A percentile compares a stretch with the other conserved stretches of the same genome.
Conservation (phyloP, 2,797 vertebrate genomes). For the Lepilemur septentrionalis region DNA sequence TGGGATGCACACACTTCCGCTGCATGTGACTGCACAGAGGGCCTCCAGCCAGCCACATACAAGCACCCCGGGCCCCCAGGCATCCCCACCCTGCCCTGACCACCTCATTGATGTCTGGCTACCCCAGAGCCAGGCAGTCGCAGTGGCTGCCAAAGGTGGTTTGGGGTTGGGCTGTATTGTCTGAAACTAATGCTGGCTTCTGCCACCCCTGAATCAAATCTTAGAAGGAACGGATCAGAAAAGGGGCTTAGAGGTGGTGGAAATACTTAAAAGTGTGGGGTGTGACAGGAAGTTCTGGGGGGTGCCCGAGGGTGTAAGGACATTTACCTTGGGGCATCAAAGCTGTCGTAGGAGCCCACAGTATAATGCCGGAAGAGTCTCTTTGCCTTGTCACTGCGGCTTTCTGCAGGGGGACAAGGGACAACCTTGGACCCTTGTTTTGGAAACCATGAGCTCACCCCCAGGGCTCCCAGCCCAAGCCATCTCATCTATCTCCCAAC, state of each 20-base stretch:
- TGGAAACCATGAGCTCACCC: background rate
- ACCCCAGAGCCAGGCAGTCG: background rate
- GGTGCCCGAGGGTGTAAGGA: conserved; percentile 76
- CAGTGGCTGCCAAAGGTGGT: background rate
- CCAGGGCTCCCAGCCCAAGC: conserved; percentile 60
- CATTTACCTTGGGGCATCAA: conserved; percentile 92
- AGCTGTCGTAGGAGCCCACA: conserved; percentile 96
- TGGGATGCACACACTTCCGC: background rate
- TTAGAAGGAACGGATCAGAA: background rate
- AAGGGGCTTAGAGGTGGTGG: conserved; percentile 64
- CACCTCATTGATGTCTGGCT: background rate
- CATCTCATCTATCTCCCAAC: conserved; percentile 18
- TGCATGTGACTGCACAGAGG: background rate
- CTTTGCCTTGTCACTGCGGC: conserved; percentile 90
- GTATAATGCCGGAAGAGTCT: conserved; percentile 95
- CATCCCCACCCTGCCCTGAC: background rate
- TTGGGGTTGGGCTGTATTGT: background rate
- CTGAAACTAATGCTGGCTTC: background rate
- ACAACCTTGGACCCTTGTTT: background rate
- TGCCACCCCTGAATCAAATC: background rate
- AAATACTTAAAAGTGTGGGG: background rate
- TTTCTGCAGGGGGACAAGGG: conserved; percentile 60
- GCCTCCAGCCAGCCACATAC: background rate
- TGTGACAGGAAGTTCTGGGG: background rate
- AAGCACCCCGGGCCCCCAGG: background rate